These are phyloP conservation scores for Etheostoma spectabile DNA, from an alignment of 2,113 vertebrate species.

Conservation along the genomic window DNA sequence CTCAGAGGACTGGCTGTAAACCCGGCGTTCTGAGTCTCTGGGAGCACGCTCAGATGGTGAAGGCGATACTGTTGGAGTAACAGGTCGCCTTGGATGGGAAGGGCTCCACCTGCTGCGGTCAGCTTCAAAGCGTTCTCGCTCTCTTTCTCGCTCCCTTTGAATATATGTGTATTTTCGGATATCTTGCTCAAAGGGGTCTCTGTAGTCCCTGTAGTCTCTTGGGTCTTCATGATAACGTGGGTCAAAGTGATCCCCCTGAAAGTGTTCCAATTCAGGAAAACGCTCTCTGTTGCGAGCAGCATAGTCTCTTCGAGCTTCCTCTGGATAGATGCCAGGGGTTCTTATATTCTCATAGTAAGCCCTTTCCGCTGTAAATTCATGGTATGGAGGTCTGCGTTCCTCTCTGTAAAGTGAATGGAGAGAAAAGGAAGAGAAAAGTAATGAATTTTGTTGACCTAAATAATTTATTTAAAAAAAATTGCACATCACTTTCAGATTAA, in stretches of 20 bases:
- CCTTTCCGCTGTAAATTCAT: conserved; percentile 92
- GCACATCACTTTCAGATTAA: background rate
- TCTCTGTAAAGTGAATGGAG: conserved; percentile 84
- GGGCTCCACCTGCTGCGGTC: conserved; percentile 96
- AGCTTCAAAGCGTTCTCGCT: conserved; percentile 93
- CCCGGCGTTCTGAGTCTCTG: conserved; percentile 92
- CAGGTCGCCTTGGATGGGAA: conserved; percentile 89
- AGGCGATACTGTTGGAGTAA: conserved; percentile 90
- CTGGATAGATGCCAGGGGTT: conserved; percentile 91
- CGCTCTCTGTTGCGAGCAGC: conserved; percentile 93
- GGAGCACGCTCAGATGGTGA: conserved; percentile 91
- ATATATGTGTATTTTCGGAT: conserved; percentile 97
- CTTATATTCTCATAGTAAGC: conserved; percentile 94
- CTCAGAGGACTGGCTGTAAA: conserved; percentile 96
- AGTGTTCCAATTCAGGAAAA: conserved; percentile 95
- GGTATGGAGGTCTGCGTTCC: conserved; percentile 93
- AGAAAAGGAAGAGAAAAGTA: background rate
- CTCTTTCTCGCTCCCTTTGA: conserved; percentile 93
- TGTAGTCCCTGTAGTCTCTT: conserved; percentile 94
- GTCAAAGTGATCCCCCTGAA: conserved; percentile 96
- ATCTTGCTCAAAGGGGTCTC: conserved; percentile 97
- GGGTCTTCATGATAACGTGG: conserved; percentile 96
- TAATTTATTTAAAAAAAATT: background rate
- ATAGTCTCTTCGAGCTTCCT: conserved; percentile 95
- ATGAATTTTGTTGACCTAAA: background rate